phyloP scores from a whole-genome alignment of 2,888 invertebrate species.

The Ametastegia equiseti region DNA sequence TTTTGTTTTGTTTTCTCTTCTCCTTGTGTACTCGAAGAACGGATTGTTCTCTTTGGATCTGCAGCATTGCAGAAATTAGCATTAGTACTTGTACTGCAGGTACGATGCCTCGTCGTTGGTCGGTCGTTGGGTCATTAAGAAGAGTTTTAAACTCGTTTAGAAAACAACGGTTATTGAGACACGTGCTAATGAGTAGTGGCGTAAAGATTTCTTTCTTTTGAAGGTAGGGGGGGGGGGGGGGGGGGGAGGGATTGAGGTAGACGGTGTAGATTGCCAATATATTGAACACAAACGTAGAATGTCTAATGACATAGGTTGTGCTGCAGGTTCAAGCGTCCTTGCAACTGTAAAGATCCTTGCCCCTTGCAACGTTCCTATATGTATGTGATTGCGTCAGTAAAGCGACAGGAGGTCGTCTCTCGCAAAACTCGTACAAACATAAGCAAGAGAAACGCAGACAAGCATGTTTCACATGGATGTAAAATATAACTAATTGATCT shows the following conservation, averaged over 20 bases:
- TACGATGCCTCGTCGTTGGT: too few relatives aligned
- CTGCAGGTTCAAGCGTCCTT: conserved; percentile 70
- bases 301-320: conserved; percentile 56
- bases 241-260: too few relatives aligned
- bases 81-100: neutral
- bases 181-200: conserved; percentile 14
- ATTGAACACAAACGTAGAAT: conserved; percentile 25
- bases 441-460: neutral
- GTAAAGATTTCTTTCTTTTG: neutral
- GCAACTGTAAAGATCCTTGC: conserved; percentile 73
- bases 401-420: conserved; percentile 41
- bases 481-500: conserved; percentile 59
- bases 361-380: conserved; percentile 63
- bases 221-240: too few relatives aligned
- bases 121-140: neutral
- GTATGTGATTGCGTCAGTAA: conserved; percentile 39
- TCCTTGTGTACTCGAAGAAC: too few relatives aligned
- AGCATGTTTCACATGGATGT: neutral
- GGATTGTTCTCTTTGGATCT: neutral
- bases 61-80: neutral
- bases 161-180: conserved; percentile 26
- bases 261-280: conserved; percentile 13
- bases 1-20: too few relatives aligned
- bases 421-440: neutral
- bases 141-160: conserved; percentile 9